Evolutionary conservation across 2,113 vertebrate genomes (phyloP), one percentile per base, ranked within the genome.

Genomic region (Macrotis lagotis): DNA sequence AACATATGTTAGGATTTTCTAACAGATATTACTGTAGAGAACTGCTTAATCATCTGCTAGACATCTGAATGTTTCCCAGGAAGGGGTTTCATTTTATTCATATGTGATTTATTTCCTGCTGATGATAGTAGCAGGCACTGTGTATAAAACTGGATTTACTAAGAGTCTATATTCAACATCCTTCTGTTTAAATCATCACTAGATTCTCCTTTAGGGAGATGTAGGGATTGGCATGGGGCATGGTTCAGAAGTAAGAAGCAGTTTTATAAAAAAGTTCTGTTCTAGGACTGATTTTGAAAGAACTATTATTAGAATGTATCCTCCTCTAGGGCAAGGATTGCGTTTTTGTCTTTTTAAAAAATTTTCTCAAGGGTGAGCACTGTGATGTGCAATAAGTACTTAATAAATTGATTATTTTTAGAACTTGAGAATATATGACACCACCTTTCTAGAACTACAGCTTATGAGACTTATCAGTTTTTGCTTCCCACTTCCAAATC

Each of bases 11-110:
- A 25, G 92, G 3, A 91, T 97, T 88, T 51, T 94, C 88, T 88
- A 51, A 94, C 92, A 49, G 49, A 92, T 44, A 26, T 19, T 14
- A 2, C 25, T 93, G 8, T 28, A 49, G 51, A 11, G 26, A 93
- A 50, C 37, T 90, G 51, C 25, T 97, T 83, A 90, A 91, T 96
- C 83, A 53, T 16, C 10, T 31, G 25, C 94, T 48, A 47, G 25
- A 91, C 51, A 90, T 0, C 50, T 19, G 83, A 19, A 0, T 51
- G 49, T 96, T 97, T 96, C 51, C 44, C 59, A 93, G 93, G 91
- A 48, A 44, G 28, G 14, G 48, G 16, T 91, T 90, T 93, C 47
- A 44, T 89, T 92, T 93, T 50, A 51, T 44, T 74, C 51, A 0
- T 59, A 22, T 14, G 3, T 50, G 6, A 47, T 90, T 26, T 31